phyloP scores from a whole-genome alignment of 2,888 invertebrate genomes.

The Galerucella pusilla region DNA sequence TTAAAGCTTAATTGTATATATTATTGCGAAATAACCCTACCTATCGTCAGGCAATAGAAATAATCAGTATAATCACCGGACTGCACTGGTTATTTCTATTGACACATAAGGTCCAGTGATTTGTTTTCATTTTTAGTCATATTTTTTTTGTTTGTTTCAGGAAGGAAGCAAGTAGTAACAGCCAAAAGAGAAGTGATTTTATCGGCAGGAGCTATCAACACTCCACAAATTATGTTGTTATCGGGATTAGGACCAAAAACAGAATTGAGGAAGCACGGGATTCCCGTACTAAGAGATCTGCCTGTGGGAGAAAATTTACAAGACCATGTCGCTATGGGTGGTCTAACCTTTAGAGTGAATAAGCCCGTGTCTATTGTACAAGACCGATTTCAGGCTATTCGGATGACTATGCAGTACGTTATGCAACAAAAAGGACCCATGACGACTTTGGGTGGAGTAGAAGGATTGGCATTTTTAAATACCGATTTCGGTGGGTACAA shows the following conservation, averaged over 20 bases:
- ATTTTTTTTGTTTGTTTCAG: slow-evolving; percentile 37
- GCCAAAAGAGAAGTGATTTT: slow-evolving; percentile 88
- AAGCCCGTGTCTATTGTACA: slow-evolving; percentile 88
- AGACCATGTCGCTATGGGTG: slow-evolving; percentile 90
- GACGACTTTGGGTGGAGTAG: slow-evolving; percentile 88
- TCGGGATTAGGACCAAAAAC: slow-evolving; percentile 76
- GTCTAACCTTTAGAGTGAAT: slow-evolving; percentile 80
- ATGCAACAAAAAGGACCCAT: slow-evolving; percentile 84
- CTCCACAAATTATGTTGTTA: slow-evolving; percentile 91
- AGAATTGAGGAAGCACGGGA: slow-evolving; percentile 76
- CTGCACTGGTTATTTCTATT: too few species aligned
- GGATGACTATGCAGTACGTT: slow-evolving; percentile 77
- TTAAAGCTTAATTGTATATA: too few species aligned
- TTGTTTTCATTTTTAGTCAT: neutral
- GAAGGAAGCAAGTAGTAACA: slow-evolving; percentile 74
- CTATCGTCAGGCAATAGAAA: too few species aligned
- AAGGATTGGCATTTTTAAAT: slow-evolving; percentile 88
- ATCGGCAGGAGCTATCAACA: slow-evolving; percentile 91
- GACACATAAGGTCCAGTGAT: too few species aligned
- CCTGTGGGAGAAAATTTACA: slow-evolving; percentile 86
- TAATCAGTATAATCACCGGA: too few species aligned
- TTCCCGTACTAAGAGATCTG: slow-evolving; percentile 80
- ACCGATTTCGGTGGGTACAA: slow-evolving; percentile 71
- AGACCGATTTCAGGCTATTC: slow-evolving; percentile 73
- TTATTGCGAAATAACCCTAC: too few species aligned